These are phyloP conservation scores for Orestias chungarensis DNA, from an alignment of 2,797 vertebrate genomes.

Conservation along the genomic window DNA sequence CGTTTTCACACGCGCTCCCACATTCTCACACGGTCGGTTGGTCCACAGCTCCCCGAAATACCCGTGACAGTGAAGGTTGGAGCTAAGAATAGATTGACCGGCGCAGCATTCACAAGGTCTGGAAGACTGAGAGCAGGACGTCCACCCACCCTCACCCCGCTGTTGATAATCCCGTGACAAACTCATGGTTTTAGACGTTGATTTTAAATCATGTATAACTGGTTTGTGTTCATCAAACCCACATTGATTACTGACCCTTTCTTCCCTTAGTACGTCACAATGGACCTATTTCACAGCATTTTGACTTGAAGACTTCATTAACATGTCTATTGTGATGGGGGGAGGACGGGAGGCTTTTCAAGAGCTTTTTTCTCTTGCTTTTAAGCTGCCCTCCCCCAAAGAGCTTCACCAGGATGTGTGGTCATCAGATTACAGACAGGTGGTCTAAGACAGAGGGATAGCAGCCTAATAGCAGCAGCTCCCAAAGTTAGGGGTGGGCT, in stretches of 20 bases:
- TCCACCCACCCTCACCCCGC: too few relatives aligned
- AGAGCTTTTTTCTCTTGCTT: conserved; percentile 2
- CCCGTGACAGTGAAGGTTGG: conserved; percentile 54
- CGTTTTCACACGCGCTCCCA: conserved; percentile 38
- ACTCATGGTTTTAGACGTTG: accelerated
- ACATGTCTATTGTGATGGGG: background rate
- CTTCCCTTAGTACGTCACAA: too few relatives aligned
- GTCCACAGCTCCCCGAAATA: conserved; percentile 43
- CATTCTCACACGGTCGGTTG: background rate
- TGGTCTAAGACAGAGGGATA: background rate
- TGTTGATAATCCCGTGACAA: background rate
- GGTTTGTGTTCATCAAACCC: background rate
- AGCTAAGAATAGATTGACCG: conserved; percentile 75
- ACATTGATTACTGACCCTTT: background rate
- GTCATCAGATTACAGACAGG: conserved; percentile 5
- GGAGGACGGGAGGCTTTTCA: background rate
- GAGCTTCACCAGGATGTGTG: background rate
- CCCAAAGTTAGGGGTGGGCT: background rate
- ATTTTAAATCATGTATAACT: background rate
- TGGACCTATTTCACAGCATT: background rate
- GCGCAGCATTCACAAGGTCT: conserved; percentile 55
- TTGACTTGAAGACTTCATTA: background rate
- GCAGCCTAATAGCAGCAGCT: background rate
- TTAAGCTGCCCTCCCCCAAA: background rate
- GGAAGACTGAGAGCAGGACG: background rate